Evolutionary conservation across 1,140 invertebrate genomes (phyloP).

Genomic region (Gryllus bimaculatus): DNA sequence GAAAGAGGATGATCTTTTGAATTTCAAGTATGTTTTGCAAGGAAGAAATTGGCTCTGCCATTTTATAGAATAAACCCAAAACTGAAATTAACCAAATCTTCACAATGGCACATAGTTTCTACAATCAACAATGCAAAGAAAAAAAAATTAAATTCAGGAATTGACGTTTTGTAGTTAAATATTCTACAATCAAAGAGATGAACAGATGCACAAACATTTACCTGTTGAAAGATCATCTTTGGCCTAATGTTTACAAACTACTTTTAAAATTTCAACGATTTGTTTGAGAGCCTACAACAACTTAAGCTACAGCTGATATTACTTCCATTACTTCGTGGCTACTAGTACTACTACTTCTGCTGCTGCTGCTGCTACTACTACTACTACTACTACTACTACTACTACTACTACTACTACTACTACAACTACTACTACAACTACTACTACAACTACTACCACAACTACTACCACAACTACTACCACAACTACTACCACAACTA

Average conservation of each 20-base stretch:
- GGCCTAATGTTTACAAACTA: conserved; percentile 21
- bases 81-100: neutral
- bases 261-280: conserved; percentile 20
- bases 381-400: neutral
- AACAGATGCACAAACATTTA: neutral
- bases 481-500: neutral
- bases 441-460: neutral
- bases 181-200: conserved; percentile 6
- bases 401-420: neutral
- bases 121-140: neutral
- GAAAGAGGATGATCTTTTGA: too few species aligned
- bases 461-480: neutral
- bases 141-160: conserved; percentile 17
- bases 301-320: too few species aligned
- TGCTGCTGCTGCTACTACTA: neutral
- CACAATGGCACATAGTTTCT: neutral
- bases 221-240: conserved; percentile 19
- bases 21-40: conserved; percentile 16
- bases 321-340: neutral
- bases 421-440: neutral
- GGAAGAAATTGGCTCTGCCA: neutral
- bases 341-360: conserved; percentile 8
- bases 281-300: conserved; percentile 17
- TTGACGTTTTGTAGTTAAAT: conserved; percentile 14
- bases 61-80: neutral